A percentile compares a stretch with the other conserved stretches of the same genome.
Conservation (phyloP, 2,797 vertebrate genomes). For the Clarias platycephalus region DNA sequence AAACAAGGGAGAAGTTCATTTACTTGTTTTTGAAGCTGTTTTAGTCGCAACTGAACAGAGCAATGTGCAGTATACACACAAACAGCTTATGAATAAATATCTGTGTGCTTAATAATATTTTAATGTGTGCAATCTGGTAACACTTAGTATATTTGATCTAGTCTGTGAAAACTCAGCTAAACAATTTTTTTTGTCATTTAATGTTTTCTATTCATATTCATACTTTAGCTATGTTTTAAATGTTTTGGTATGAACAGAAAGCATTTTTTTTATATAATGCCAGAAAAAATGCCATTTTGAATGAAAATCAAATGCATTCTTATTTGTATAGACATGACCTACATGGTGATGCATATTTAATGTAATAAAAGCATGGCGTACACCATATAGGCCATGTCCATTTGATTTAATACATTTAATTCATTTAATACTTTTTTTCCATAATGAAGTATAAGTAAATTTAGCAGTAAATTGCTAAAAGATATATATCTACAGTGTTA, state of each 20-base stretch:
- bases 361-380: not conserved
- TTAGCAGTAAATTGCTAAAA: no score
- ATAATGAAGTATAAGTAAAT: no score
- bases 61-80: not conserved
- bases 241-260: not conserved
- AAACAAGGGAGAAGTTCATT: conserved; percentile 12
- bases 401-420: no score
- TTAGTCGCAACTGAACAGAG: not conserved
- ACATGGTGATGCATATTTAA: not conserved
- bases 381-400: no score
- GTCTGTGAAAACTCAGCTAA: no score
- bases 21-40: not conserved
- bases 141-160: no score
- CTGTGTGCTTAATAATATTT: not conserved
- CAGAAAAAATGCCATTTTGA: not conserved
- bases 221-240: not conserved
- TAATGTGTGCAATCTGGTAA: not conserved
- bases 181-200: no score
- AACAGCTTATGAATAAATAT: not conserved
- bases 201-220: no score
- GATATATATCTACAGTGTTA: no score
- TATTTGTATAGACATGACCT: not conserved
- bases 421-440: no score
- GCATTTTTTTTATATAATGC: not conserved
- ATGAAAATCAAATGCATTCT: not conserved